Evolutionary conservation across 1,140 invertebrate genomes (phyloP).

Genomic region (Meloidogyne chitwoodi): DNA sequence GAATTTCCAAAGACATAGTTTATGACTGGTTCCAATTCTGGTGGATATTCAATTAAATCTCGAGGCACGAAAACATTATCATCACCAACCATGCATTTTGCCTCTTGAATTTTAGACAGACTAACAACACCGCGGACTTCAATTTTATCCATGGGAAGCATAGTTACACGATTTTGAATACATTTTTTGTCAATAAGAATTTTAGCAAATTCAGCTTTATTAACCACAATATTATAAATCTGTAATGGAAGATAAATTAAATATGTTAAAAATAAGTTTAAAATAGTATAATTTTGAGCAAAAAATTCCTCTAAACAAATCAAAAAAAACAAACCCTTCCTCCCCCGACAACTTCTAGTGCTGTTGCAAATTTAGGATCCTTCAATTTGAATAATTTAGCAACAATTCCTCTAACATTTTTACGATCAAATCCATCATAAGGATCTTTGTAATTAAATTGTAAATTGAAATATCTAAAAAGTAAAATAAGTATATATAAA

Average conservation of each 20-base stretch:
- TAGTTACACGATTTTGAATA: slow-evolving; percentile 27
- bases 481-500: background rate
- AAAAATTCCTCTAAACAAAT: background rate
- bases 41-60: slow-evolving; percentile 75
- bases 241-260: slow-evolving; percentile 7
- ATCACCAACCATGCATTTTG: slow-evolving; percentile 32
- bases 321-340: slow-evolving; percentile 23
- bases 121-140: slow-evolving; percentile 29
- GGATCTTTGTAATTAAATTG: slow-evolving; percentile 62
- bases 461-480: slow-evolving; percentile 26
- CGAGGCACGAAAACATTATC: slow-evolving; percentile 78
- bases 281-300: too few species aligned
- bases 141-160: slow-evolving; percentile 89
- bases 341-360: slow-evolving; percentile 64
- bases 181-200: slow-evolving; percentile 19
- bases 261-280: too few species aligned
- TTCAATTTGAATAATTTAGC: slow-evolving; percentile 73
- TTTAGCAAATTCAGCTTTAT: slow-evolving; percentile 26
- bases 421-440: slow-evolving; percentile 68
- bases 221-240: slow-evolving; percentile 29
- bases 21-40: slow-evolving; percentile 78
- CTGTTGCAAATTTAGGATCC: slow-evolving; percentile 71
- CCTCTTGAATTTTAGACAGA: slow-evolving; percentile 10
- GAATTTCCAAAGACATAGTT: slow-evolving; percentile 68
- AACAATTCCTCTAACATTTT: slow-evolving; percentile 75